Percentiles rank a stretch among this genome's conserved stretches.
phyloP scores from a whole-genome alignment of 1,140 invertebrate genomes.

The Ceratina japonica region DNA sequence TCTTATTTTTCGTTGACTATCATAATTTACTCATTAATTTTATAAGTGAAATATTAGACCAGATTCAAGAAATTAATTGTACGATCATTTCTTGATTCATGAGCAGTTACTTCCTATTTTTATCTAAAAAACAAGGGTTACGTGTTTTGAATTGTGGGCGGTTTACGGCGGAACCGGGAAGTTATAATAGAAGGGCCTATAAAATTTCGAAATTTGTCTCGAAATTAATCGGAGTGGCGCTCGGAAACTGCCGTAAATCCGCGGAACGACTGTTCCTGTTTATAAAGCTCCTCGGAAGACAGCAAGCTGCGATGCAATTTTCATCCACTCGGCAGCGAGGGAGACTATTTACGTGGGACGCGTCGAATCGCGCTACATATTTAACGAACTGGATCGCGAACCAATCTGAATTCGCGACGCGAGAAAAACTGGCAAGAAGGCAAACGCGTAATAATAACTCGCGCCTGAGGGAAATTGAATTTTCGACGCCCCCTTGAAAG shows the following conservation, averaged over 20 bases:
- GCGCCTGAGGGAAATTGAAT: constrained; percentile 7
- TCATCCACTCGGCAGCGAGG: background rate
- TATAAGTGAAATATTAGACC: too few relatives aligned
- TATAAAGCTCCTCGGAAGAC: constrained; percentile 6
- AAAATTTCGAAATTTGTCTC: constrained; percentile 12
- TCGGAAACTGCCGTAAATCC: constrained; percentile 7
- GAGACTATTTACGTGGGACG: background rate
- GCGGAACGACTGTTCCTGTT: background rate
- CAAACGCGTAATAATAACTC: background rate
- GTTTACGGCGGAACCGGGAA: background rate
- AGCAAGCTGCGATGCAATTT: background rate
- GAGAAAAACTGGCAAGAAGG: background rate
- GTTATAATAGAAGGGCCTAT: background rate
- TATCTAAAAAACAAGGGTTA: background rate
- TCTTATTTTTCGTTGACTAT: too few relatives aligned
- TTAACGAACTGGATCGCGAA: background rate
- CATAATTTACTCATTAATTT: too few relatives aligned
- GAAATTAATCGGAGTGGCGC: background rate
- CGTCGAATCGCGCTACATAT: constrained; percentile 2
- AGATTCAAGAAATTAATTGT: background rate
- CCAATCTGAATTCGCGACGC: background rate
- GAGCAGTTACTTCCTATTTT: background rate
- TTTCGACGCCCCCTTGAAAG: constrained; percentile 14
- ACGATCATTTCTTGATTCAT: background rate
- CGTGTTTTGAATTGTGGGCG: background rate